A percentile compares a stretch with the other conserved stretches of the same genome.
Evolutionary conservation across 2,888 invertebrate species (phyloP).

Genomic region (Lucinisca nassula): DNA sequence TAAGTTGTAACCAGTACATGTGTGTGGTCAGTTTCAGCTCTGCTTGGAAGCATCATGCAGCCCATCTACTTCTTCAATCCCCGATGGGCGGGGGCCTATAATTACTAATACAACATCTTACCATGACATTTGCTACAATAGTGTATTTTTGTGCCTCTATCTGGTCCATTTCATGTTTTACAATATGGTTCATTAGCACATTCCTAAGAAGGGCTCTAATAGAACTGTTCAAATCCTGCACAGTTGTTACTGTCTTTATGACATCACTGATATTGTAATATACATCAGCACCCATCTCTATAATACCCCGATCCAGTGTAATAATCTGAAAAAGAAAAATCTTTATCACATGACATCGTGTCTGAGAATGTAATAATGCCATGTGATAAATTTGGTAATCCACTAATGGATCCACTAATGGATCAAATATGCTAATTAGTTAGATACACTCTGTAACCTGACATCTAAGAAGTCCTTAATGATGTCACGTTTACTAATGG

Average conservation of each 20-base stretch:
- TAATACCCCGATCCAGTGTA: constrained; percentile 88
- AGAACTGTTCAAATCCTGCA: constrained; percentile 87
- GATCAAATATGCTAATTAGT: too few species aligned
- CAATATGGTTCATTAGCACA: constrained; percentile 86
- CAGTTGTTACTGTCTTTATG: constrained; percentile 86
- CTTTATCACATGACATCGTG: too few species aligned
- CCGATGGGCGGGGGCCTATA: background rate
- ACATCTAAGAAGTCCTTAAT: too few species aligned
- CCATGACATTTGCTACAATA: constrained; percentile 79
- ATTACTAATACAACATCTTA: constrained; percentile 39
- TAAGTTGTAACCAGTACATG: too few species aligned
- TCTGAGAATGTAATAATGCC: too few species aligned
- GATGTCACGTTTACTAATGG: too few species aligned
- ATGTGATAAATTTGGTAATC: too few species aligned
- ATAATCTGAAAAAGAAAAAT: constrained; percentile 81
- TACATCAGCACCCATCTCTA: constrained; percentile 88
- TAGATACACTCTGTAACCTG: too few species aligned
- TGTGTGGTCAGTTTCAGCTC: too few species aligned
- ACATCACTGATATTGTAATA: constrained; percentile 88
- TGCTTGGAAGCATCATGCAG: too few species aligned
- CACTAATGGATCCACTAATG: too few species aligned
- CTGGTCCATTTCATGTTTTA: constrained; percentile 82
- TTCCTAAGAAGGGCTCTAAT: constrained; percentile 87
- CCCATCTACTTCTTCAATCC: too few species aligned
- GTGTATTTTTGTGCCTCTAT: constrained; percentile 77